phyloP scores from a whole-genome alignment of 2,113 vertebrate genomes.

The Phylloscopus whistleri region DNA sequence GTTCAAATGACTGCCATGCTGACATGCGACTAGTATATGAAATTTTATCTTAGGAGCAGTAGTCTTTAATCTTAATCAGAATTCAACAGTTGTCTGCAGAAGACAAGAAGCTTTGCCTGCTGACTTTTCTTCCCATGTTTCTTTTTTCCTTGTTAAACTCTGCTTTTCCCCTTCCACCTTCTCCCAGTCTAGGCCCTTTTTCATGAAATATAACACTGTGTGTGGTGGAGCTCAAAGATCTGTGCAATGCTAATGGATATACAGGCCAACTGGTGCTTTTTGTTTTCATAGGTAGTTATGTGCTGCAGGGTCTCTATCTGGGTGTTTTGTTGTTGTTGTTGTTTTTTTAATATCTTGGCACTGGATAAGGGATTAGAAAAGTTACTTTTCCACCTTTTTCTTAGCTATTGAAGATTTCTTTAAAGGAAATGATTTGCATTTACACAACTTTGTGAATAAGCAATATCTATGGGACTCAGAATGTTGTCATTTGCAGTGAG shows the following conservation, averaged over 20 bases:
- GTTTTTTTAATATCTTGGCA: not conserved
- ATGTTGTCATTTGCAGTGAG: not conserved
- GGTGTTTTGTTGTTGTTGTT: not conserved
- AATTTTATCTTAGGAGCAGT: not conserved
- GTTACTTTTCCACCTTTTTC: not conserved
- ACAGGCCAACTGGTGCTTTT: not conserved
- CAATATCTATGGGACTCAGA: not conserved
- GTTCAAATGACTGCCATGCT: not conserved
- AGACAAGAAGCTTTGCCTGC: not conserved
- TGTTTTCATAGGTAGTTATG: not conserved
- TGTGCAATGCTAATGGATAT: not conserved
- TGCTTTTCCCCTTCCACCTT: not conserved
- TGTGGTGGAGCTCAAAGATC: not conserved
- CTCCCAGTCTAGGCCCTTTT: not conserved
- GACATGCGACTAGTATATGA: not conserved
- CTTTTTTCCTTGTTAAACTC: not conserved
- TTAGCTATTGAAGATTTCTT: not conserved
- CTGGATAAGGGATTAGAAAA: not conserved
- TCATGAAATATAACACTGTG: not conserved
- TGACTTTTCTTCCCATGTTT: not conserved
- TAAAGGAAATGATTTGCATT: not conserved
- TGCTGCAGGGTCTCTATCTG: not conserved
- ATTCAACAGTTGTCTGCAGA: not conserved
- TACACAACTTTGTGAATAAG: not conserved
- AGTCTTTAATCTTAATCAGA: not conserved